Evolutionary conservation across 2,888 invertebrate species (phyloP).

Genomic region (Rhingia campestris): DNA sequence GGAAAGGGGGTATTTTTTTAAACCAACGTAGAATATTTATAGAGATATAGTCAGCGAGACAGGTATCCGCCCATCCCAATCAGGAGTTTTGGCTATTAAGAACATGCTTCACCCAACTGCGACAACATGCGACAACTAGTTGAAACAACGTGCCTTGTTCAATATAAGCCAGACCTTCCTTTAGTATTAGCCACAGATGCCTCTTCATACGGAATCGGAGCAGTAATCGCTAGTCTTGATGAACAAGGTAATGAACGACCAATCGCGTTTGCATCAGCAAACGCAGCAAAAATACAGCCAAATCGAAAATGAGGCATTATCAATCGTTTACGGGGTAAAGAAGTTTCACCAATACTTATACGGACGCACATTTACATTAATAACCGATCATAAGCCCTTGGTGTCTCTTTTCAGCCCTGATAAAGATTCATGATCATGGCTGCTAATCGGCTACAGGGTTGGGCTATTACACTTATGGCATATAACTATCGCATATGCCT

Average conservation of each 20-base stretch:
- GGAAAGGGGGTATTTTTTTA: conserved; percentile 58
- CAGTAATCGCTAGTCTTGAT: not conserved
- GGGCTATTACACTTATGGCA: conserved; percentile 14
- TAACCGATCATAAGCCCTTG: conserved; percentile 47
- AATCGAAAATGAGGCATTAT: conserved; percentile 60
- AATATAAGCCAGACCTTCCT: too few relatives aligned
- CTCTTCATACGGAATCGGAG: too few relatives aligned
- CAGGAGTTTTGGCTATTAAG: conserved; percentile 21
- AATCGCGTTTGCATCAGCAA: conserved; percentile 53
- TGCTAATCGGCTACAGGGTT: conserved; percentile 26
- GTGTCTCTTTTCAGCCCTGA: conserved; percentile 46
- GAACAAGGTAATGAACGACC: too few relatives aligned
- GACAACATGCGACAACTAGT: conserved; percentile 23
- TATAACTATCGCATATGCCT: too few relatives aligned
- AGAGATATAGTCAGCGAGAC: conserved; percentile 53
- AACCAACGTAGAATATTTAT: conserved; percentile 61
- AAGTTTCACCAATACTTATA: conserved; percentile 60
- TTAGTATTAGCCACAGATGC: too few relatives aligned
- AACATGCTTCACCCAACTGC: not conserved
- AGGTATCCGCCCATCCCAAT: conserved; percentile 56
- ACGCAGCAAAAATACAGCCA: conserved; percentile 58
- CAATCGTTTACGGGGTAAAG: too few relatives aligned
- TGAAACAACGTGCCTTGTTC: conserved; percentile 36
- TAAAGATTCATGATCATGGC: conserved; percentile 55
- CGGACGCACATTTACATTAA: too few relatives aligned